Evolutionary conservation across 2,888 invertebrate genomes (phyloP).

Genomic region (Sinohyriopsis cumingii): DNA sequence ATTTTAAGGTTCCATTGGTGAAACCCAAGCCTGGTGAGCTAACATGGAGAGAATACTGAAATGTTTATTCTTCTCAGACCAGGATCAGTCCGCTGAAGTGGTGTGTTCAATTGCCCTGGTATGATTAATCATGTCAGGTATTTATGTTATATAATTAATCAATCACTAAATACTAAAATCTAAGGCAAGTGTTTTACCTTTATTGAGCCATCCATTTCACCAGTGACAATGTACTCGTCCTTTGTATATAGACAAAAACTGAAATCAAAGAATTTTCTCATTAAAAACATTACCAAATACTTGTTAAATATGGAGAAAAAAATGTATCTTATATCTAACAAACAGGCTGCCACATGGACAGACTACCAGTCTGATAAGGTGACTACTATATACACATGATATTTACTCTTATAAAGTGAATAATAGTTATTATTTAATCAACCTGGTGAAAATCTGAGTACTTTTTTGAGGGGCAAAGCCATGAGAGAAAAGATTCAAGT

Average conservation of each 20-base stretch:
- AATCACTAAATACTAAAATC: background rate
- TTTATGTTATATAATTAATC: background rate
- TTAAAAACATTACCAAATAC: background rate
- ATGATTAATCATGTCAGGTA: background rate
- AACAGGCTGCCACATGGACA: background rate
- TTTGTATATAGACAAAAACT: slow-evolving; percentile 55
- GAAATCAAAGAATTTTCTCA: slow-evolving; percentile 11
- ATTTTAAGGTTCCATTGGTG: no score
- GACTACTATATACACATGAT: background rate
- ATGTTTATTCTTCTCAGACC: no score
- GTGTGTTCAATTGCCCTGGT: no score
- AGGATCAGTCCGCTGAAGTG: no score
- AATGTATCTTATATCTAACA: background rate
- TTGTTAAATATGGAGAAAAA: background rate
- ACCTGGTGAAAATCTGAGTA: no score
- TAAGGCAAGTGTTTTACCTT: slow-evolving; percentile 36
- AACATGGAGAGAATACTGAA: no score
- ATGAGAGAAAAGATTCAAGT: no score
- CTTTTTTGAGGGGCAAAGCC: no score
- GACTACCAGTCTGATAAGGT: background rate
- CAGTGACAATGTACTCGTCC: slow-evolving; percentile 58
- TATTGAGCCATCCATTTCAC: slow-evolving; percentile 52
- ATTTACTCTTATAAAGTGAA: background rate
- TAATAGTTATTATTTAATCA: background rate
- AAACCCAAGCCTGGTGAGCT: no score